phyloP scores from a whole-genome alignment of 1,140 invertebrate genomes.

The Uloborus diversus region DNA sequence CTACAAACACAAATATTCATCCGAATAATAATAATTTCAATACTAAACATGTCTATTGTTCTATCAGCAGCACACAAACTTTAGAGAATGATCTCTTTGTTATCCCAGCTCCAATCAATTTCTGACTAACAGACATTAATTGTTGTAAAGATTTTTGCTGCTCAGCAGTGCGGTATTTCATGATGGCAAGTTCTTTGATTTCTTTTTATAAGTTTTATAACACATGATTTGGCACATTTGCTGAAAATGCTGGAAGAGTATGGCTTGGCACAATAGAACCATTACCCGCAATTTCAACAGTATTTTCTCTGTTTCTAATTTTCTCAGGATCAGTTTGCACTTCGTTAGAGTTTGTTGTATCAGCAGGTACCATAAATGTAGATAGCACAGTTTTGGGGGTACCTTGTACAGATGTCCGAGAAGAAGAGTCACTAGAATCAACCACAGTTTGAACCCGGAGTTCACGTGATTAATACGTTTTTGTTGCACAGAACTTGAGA shows the following conservation, averaged over 20 bases:
- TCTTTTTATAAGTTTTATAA: no score
- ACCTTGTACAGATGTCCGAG: background rate
- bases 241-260: conserved; percentile 18
- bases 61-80: no score
- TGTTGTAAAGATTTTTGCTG: no score
- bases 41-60: no score
- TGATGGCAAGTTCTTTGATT: no score
- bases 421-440: conserved; percentile 19
- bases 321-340: conserved; percentile 2
- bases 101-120: no score
- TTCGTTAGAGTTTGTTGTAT: background rate
- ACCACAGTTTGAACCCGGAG: conserved; percentile 11
- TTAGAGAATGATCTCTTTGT: no score
- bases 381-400: conserved; percentile 28
- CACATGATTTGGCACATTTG: conserved; percentile 50
- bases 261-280: conserved; percentile 32
- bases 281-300: conserved; percentile 16
- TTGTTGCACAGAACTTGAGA: conserved; percentile 1
- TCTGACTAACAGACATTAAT: no score
- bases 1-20: no score
- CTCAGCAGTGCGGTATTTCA: no score
- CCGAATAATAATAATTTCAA: no score
- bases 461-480: conserved; percentile 5
- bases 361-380: background rate
- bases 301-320: background rate